Conservation (phyloP, 2,113 vertebrate genomes). For the Isichthys henryi region DNA sequence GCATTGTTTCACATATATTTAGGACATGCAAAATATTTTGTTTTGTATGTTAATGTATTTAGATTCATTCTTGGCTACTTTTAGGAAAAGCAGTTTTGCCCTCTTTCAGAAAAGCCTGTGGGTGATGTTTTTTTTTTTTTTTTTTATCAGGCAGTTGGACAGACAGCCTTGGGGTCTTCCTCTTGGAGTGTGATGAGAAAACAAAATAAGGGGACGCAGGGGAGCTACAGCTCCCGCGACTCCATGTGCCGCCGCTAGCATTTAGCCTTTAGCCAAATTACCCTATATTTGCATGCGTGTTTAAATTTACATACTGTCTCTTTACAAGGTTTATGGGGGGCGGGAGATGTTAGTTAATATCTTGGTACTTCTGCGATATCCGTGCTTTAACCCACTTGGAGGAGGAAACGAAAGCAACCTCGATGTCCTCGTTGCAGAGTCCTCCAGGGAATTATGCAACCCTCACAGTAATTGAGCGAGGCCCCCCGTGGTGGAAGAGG, state of each 20-base stretch:
- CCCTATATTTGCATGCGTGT: not conserved
- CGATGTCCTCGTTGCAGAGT: not conserved
- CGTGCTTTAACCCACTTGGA: conserved; percentile 14
- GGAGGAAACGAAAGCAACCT: not conserved
- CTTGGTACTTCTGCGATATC: not conserved
- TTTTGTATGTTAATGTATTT: not conserved
- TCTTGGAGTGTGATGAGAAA: conserved; percentile 14
- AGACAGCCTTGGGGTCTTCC: conserved; percentile 28
- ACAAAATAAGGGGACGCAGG: not conserved
- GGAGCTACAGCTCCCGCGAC: not conserved
- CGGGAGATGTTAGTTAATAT: not conserved
- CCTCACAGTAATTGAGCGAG: not conserved
- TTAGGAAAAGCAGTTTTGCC: not conserved
- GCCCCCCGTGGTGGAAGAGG: not conserved
- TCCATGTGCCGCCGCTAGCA: not conserved
- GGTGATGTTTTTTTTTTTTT: conserved; percentile 14
- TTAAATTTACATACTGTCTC: not conserved
- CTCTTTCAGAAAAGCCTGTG: not conserved
- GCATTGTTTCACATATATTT: not conserved
- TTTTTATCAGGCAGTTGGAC: conserved; percentile 20
- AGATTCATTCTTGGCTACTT: not conserved
- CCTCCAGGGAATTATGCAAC: not conserved
- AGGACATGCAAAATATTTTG: not conserved
- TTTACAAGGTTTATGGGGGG: not conserved
- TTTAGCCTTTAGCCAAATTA: not conserved